phyloP scores from a whole-genome alignment of 2,797 vertebrate genomes.

The Sarcophilus harrisii region DNA sequence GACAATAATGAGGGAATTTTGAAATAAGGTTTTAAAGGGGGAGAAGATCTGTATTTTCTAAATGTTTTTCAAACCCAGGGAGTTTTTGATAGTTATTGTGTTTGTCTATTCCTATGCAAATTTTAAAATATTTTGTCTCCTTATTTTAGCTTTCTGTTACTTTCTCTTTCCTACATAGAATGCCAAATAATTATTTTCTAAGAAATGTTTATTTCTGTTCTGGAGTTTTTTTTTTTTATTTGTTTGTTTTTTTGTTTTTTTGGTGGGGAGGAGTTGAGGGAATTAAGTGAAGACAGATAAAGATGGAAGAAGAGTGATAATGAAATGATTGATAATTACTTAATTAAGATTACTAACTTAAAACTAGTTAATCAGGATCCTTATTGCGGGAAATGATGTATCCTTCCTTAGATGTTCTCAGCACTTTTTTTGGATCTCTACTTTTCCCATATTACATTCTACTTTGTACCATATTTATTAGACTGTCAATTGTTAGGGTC shows the following conservation, averaged over 20 bases:
- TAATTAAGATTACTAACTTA: constrained; percentile 37
- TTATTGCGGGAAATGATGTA: neutral
- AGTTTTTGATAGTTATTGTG: neutral
- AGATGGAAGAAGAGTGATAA: neutral
- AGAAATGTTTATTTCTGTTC: constrained; percentile 15
- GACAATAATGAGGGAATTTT: neutral
- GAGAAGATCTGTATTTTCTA: neutral
- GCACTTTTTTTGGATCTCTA: neutral
- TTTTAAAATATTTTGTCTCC: neutral
- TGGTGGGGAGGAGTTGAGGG: neutral
- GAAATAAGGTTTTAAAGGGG: neutral
- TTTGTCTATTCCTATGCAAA: neutral
- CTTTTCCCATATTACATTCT: neutral
- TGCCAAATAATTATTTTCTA: constrained; percentile 12
- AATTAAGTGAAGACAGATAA: neutral
- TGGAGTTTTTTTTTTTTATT: constrained; percentile 37
- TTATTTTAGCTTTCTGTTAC: neutral
- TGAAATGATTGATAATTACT: constrained; percentile 11
- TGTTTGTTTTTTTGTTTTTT: constrained; percentile 46
- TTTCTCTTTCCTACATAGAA: constrained; percentile 18
- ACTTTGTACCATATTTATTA: neutral
- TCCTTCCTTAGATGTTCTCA: neutral
- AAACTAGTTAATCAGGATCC: neutral
- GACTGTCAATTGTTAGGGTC: neutral
- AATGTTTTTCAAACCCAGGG: neutral